Conservation (phyloP, 2,797 vertebrate genomes). For the Chiroxiphia lanceolata region DNA sequence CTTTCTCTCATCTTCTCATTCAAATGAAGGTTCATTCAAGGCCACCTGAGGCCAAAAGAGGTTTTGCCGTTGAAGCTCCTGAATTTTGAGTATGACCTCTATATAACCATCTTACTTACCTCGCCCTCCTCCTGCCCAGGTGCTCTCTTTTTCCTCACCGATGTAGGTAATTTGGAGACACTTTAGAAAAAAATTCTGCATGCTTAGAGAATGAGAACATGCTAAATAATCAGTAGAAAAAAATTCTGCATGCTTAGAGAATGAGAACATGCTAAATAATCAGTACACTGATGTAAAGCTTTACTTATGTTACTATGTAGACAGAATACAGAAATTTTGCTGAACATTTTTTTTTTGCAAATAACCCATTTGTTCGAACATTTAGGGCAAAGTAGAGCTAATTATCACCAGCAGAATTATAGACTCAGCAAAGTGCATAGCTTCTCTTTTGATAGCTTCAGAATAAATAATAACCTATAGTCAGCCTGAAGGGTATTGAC, state of each 20-base stretch:
- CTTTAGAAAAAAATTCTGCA: not conserved
- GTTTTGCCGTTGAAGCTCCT: not conserved
- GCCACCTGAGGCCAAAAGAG: not conserved
- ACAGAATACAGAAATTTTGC: not conserved
- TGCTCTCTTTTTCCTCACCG: not conserved
- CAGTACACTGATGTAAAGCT: not conserved
- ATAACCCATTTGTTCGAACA: not conserved
- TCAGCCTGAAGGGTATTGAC: not conserved
- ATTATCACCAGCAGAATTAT: slow-evolving; percentile 8
- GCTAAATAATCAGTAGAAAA: not conserved
- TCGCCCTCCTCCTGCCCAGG: not conserved
- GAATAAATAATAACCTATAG: not conserved
- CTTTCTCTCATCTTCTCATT: not conserved
- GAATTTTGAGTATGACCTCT: not conserved
- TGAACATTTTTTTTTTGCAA: not conserved
- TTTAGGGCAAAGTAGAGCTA: not conserved
- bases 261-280: not conserved
- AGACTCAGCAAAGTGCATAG: not conserved
- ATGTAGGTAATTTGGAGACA: not conserved
- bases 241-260: not conserved
- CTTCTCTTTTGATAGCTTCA: not conserved
- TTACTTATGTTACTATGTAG: not conserved
- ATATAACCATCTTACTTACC: not conserved
- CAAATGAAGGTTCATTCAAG: not conserved
- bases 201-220: not conserved